phyloP scores from a whole-genome alignment of 2,888 invertebrate species.

The Acheta domesticus region DNA sequence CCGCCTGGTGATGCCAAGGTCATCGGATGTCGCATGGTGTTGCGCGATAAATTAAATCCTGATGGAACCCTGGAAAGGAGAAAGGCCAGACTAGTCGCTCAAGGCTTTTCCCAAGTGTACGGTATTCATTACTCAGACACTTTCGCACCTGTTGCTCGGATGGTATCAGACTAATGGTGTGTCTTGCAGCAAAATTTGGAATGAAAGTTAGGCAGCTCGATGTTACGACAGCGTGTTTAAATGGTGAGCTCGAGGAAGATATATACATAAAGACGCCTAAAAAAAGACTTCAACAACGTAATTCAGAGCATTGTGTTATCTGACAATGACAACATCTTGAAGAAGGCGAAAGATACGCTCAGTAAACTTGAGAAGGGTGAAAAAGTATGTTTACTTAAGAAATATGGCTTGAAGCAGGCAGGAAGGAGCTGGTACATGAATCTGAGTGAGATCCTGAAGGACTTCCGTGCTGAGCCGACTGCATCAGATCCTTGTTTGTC shows the following conservation, averaged over 20 bases:
- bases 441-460: neutral
- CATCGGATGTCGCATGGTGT: too few species aligned
- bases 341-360: neutral
- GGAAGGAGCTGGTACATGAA: neutral
- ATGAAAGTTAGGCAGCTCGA: neutral
- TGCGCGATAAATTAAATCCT: too few species aligned
- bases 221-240: neutral
- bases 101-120: too few species aligned
- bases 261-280: neutral
- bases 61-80: too few species aligned
- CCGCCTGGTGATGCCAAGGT: too few species aligned
- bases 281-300: neutral
- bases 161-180: neutral
- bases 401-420: neutral
- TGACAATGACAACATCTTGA: neutral
- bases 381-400: neutral
- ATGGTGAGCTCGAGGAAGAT: neutral
- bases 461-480: neutral
- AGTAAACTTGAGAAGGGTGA: neutral
- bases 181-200: neutral
- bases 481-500: neutral
- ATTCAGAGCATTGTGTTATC: neutral
- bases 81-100: too few species aligned
- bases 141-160: neutral
- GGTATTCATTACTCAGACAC: neutral